Base-by-base conservation (phyloP, 2,888 invertebrate species). In the Leptothorax acervorum region DNA sequence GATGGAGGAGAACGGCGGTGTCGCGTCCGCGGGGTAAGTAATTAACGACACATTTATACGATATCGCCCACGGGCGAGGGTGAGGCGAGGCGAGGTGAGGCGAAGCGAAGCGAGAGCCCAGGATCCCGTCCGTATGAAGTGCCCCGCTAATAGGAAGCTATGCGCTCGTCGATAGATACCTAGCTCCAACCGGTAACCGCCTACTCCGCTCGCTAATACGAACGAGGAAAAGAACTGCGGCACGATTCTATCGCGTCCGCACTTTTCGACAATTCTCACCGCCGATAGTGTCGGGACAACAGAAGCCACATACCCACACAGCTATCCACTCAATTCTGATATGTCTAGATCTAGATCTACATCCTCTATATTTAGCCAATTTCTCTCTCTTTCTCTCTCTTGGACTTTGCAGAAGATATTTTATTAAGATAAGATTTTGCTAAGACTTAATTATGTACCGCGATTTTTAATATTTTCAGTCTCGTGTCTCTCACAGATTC, bases 21-120 rank as follows among this genome's bases (percentile, higher is more conserved):
- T 92, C 92, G 93, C 91, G 93, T 89, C 91, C 92, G 89, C 92
- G 92, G 92, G 92, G 92, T 94, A 94, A 93, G 93, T 94, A 94
- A 94, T 94, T 94, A 94, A 94, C 94, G 94, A 92, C 94, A 93
- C 93, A 92, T 94, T 94, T 94, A 93, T 94, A 93, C 94, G 93
- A 94, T 94, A 94, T 94, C 93, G 94, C 91, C 90, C 83, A 88
- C 87, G 87, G 90, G 83, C 84, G 85, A 91, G 66, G 48, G 70
- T 2, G 87, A 87, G 66, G 74, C 82, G 84, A 73, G 74, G 74
- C 65, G 86, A 89, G 89, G 86, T 66, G 85, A 71, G 73, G 75
- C 66, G 73, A 86, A 84, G 83, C 89, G 89, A 88, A 73, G 62
- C 78, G 87, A 89, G 87, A 89, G 87, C 90, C 71, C 89, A 87